A percentile compares a stretch with the other conserved stretches of the same genome.
Evolutionary conservation across 2,888 invertebrate genomes (phyloP).

Genomic region (Temnothorax rugatulus): DNA sequence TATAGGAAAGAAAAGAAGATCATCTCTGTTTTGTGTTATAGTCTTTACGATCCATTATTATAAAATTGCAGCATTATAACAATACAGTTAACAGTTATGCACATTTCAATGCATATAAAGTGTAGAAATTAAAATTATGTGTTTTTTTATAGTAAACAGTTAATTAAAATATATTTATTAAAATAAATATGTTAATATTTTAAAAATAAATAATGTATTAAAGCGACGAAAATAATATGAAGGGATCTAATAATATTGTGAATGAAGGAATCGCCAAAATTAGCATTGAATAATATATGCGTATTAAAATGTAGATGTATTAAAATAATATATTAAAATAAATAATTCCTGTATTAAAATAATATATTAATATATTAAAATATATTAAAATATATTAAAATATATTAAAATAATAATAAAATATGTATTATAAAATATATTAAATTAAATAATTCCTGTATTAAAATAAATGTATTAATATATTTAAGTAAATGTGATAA

Average conservation of each 20-base stretch:
- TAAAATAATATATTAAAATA: no score
- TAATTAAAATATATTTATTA: neutral
- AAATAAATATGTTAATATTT: neutral
- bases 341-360: neutral
- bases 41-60: neutral
- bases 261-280: neutral
- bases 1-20: neutral
- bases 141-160: neutral
- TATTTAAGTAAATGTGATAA: neutral
- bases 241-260: neutral
- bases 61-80: neutral
- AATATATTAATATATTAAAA: neutral
- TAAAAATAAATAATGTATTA: neutral
- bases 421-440: no score
- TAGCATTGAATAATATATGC: neutral
- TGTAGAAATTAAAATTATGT: neutral
- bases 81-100: neutral
- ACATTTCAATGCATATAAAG: neutral
- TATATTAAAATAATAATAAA: no score
- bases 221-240: conserved; percentile 11
- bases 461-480: neutral
- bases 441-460: neutral
- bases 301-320: neutral
- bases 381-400: no score
- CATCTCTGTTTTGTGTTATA: neutral